Evolutionary conservation across 2,797 vertebrate genomes (phyloP).

Genomic region (Acanthornis magna): DNA sequence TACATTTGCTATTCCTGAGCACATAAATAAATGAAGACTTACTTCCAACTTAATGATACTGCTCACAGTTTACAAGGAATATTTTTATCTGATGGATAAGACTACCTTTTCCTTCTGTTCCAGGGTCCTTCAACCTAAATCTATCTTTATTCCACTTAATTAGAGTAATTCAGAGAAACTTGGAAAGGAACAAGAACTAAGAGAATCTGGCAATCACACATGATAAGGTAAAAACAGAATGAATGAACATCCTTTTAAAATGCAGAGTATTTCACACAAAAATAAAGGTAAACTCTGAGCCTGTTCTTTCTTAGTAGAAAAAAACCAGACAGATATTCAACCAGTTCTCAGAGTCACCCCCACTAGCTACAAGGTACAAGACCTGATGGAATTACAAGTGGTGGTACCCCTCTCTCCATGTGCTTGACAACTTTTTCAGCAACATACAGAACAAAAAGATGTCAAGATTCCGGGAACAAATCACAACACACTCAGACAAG

Average conservation of each 20-base stretch:
- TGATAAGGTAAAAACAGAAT: background rate
- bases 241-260: background rate
- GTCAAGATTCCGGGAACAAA: background rate
- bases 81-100: background rate
- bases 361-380: background rate
- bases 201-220: background rate
- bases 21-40: background rate
- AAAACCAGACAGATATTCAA: background rate
- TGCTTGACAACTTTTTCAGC: background rate
- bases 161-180: background rate
- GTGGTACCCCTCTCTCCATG: background rate
- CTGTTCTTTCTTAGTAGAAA: background rate
- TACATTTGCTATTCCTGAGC: background rate
- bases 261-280: background rate
- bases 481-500: background rate
- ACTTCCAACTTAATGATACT: background rate
- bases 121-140: background rate
- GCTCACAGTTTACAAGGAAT: background rate
- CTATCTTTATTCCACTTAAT: background rate
- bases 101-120: background rate
- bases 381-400: background rate
- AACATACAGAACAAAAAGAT: background rate
- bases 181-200: background rate
- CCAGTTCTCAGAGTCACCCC: background rate
- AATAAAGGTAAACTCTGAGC: background rate